Percentiles rank a stretch among this genome's conserved stretches.
phyloP scores from a whole-genome alignment of 2,888 invertebrate species.

The Cremastinae sp. region DNA sequence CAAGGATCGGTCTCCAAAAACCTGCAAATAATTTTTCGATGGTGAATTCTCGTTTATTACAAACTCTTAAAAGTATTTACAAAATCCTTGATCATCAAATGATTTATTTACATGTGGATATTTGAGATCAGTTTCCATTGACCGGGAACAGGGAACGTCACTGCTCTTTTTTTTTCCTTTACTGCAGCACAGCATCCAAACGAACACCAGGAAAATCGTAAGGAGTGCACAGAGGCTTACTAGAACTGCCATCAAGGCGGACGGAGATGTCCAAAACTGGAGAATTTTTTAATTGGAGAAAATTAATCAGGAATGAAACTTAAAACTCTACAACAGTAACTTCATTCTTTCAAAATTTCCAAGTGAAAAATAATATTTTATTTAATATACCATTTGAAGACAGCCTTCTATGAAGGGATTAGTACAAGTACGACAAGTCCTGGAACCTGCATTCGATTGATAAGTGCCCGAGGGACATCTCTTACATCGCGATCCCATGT shows the following conservation, averaged over 20 bases:
- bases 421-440: conserved; percentile 71
- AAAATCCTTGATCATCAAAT: conserved; percentile 9
- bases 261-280: conserved; percentile 70
- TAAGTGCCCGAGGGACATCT: conserved; percentile 71
- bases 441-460: conserved; percentile 71
- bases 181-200: conserved; percentile 64
- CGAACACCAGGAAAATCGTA: conserved; percentile 61
- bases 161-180: conserved; percentile 53
- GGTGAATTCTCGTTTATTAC: neutral
- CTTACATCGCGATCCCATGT: conserved; percentile 71
- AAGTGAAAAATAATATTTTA: too few relatives aligned
- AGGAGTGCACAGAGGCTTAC: conserved; percentile 63
- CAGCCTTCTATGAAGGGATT: conserved; percentile 74
- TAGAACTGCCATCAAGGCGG: conserved; percentile 63
- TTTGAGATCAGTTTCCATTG: conserved; percentile 43
- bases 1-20: conserved; percentile 28
- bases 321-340: too few relatives aligned
- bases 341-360: too few relatives aligned
- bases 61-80: neutral
- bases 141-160: conserved; percentile 38
- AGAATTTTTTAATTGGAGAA: conserved; percentile 19
- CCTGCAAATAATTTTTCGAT: conserved; percentile 29
- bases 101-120: conserved; percentile 51
- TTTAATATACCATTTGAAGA: conserved; percentile 68
- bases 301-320: neutral